phyloP scores from a whole-genome alignment of 2,113 vertebrate species.

The Tylochromis polylepis region DNA sequence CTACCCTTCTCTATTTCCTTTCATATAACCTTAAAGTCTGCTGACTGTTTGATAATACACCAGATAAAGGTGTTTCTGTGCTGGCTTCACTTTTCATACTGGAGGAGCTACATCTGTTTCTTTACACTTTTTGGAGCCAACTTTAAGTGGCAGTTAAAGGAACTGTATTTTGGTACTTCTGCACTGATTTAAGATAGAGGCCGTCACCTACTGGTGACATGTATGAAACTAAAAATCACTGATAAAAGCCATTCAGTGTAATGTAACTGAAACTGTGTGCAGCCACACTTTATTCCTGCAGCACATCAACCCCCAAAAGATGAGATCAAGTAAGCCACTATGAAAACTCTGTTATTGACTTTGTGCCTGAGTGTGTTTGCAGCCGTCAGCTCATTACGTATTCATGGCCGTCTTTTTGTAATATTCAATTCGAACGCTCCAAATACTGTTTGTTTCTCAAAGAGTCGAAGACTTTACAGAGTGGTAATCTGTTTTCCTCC shows the following conservation, averaged over 20 bases:
- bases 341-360: neutral
- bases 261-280: neutral
- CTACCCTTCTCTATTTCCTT: neutral
- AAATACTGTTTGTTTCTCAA: constrained; percentile 4
- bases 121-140: neutral
- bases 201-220: neutral
- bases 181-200: neutral
- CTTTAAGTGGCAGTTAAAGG: neutral
- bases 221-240: neutral
- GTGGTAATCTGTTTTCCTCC: constrained; percentile 7
- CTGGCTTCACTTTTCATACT: neutral
- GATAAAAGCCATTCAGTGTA: neutral
- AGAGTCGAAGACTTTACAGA: neutral
- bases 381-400: neutral
- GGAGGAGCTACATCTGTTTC: neutral
- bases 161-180: neutral
- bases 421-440: neutral
- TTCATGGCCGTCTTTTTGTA: neutral
- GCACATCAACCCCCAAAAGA: neutral
- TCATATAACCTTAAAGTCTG: neutral
- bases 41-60: neutral
- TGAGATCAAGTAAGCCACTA: neutral
- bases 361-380: neutral
- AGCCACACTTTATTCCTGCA: neutral
- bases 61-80: neutral